A percentile compares a stretch with the other conserved stretches of the same genome.
phyloP scores from a whole-genome alignment of 2,888 invertebrate species.

The Zygogramma bicolorata region DNA sequence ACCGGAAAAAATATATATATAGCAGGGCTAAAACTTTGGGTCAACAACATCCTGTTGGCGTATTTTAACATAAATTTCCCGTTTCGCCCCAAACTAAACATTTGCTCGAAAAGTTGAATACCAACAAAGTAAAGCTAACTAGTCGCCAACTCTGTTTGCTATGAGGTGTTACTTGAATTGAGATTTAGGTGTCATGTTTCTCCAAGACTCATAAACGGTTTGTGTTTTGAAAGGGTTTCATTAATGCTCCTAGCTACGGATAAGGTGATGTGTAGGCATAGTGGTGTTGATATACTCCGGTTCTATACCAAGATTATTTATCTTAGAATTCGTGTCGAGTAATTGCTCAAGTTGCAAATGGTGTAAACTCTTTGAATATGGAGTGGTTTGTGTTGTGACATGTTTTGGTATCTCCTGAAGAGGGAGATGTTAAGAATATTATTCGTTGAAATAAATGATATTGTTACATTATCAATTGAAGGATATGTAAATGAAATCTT shows the following conservation, averaged over 20 bases:
- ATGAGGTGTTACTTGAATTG: slow-evolving; percentile 45
- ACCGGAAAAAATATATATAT: slow-evolving; percentile 55
- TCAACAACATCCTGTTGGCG: slow-evolving; percentile 58
- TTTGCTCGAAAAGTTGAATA: slow-evolving; percentile 59
- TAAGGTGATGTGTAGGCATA: slow-evolving; percentile 1
- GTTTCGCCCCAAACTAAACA: slow-evolving; percentile 61
- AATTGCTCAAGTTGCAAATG: too few species aligned
- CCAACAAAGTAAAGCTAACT: slow-evolving; percentile 56
- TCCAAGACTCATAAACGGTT: slow-evolving; percentile 29
- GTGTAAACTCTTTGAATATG: too few species aligned
- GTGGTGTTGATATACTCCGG: not conserved
- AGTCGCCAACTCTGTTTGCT: slow-evolving; percentile 55
- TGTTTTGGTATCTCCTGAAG: too few species aligned
- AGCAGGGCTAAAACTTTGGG: slow-evolving; percentile 56
- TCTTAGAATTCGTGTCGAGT: too few species aligned
- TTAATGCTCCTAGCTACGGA: slow-evolving; percentile 16
- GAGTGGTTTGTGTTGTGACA: too few species aligned
- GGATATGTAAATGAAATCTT: too few species aligned
- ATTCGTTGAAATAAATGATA: too few species aligned
- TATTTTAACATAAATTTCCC: slow-evolving; percentile 61
- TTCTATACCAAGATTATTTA: too few species aligned
- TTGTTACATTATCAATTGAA: too few species aligned
- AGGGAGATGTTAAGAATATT: too few species aligned
- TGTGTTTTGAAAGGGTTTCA: slow-evolving; percentile 30
- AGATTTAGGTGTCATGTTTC: slow-evolving; percentile 47